Evolutionary conservation across 2,113 vertebrate genomes (phyloP), one percentile per base, ranked within the genome.

Genomic region (Thamnophis sirtalis): DNA sequence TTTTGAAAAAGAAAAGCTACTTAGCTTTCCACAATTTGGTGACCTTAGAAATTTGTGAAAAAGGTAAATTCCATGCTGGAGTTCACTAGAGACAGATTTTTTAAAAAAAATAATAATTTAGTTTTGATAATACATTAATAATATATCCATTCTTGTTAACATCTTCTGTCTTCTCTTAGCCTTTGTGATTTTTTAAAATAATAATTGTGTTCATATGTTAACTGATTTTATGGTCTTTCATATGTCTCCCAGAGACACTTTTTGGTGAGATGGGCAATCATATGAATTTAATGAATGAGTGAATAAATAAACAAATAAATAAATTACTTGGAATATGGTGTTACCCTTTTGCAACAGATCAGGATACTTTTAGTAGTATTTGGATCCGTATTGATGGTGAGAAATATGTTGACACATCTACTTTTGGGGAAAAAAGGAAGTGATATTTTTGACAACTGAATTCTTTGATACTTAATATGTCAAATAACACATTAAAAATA

Each of bases 301-400:
- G 5, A 33, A 6, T 68, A 17, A 33, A 73, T 6, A 38, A 73
- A 38, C 11, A n/a, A 80, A 80, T 19, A 38, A 80, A 80, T 38
- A 80, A 38, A 80, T 80, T 17, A 33, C 5, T 80, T 80, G 17
- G 33, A 80, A 80, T 80, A 80, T 80, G 17, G 88, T 89, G 94
- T 92, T 17, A 56, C 7, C 91, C 24, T 11, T 0, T 86, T 91
- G 6, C 50, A 24, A 43, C 92, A 91, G 17, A 38, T 50, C 86
- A 80, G 92, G 28, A 28, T 90, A 89, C 26, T 87, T 87, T 92
- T 93, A 92, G 43, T 50, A 90, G 86, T 22, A 22, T 38, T 38
- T 38, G 28, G 53, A 15, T 38, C 49, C 26, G 86, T 33, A 87
- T 8, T 68, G 28, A n/a, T 51, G 17, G 28, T 53, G 90, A 90